Conservation (phyloP, 2,888 invertebrate genomes). For the Charanyca ferruginea region DNA sequence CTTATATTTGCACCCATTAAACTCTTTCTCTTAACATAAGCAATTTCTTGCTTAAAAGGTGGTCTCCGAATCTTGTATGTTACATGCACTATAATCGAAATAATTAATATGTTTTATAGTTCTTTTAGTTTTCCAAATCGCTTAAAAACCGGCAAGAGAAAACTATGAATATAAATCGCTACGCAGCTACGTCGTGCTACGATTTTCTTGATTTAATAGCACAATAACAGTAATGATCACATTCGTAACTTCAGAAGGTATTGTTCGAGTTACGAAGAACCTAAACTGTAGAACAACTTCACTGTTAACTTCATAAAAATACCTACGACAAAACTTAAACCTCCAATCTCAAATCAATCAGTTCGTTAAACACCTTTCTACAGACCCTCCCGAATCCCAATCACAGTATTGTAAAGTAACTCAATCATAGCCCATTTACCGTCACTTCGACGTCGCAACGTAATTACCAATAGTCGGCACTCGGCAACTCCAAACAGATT, state of each 20-base stretch:
- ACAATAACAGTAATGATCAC: too few species aligned
- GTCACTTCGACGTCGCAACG: slow-evolving; percentile 53
- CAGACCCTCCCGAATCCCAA: slow-evolving; percentile 12
- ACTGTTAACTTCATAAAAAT: neutral
- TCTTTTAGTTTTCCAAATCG: neutral
- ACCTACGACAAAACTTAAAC: neutral
- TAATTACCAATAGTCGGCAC: slow-evolving; percentile 59
- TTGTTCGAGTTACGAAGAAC: neutral
- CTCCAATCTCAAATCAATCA: slow-evolving; percentile 19
- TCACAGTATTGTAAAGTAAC: slow-evolving; percentile 51
- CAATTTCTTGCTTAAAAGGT: too few species aligned
- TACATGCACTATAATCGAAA: too few species aligned
- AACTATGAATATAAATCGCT: neutral
- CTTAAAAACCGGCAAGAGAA: neutral
- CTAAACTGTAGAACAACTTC: neutral
- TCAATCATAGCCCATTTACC: slow-evolving; percentile 60
- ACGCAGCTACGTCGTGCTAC: slow-evolving; percentile 21
- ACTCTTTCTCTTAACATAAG: too few species aligned
- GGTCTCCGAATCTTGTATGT: too few species aligned
- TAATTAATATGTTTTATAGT: too few species aligned
- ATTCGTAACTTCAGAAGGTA: too few species aligned
- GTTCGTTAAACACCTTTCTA: slow-evolving; percentile 24
- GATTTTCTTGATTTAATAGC: neutral
- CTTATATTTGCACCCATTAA: neutral
- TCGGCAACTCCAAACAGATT: slow-evolving; percentile 65